Percentiles rank a stretch among this genome's conserved stretches.
These are phyloP conservation scores for Anarrhichthys ocellatus DNA, from an alignment of 2,113 vertebrate species.

Conservation along the genomic window DNA sequence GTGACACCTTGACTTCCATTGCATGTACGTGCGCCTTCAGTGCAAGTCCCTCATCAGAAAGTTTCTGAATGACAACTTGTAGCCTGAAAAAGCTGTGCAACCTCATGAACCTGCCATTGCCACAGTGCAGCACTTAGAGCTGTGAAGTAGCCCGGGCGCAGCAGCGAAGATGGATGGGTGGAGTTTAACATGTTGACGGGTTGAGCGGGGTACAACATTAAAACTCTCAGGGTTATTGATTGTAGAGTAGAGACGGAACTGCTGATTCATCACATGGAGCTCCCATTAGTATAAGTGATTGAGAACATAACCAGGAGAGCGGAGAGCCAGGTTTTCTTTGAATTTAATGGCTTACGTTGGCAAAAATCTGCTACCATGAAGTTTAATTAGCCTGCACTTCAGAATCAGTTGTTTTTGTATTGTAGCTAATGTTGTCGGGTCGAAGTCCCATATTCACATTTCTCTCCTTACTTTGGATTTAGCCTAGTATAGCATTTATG, in stretches of 20 bases:
- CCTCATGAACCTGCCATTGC: slow-evolving; percentile 46
- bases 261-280: slow-evolving; percentile 36
- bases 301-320: slow-evolving; percentile 28
- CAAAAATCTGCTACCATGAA: neutral
- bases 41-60: slow-evolving; percentile 31
- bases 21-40: slow-evolving; percentile 30
- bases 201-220: slow-evolving; percentile 55
- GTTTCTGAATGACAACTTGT: slow-evolving; percentile 32
- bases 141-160: slow-evolving; percentile 42
- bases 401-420: neutral
- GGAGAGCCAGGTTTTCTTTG: neutral
- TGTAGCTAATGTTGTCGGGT: neutral
- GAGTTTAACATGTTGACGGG: slow-evolving; percentile 68
- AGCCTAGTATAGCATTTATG: neutral
- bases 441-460: neutral
- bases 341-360: neutral
- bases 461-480: neutral
- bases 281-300: neutral
- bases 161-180: slow-evolving; percentile 70
- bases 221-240: slow-evolving; percentile 62
- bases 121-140: slow-evolving; percentile 44
- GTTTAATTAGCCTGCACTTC: neutral
- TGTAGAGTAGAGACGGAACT: slow-evolving; percentile 46
- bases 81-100: slow-evolving; percentile 17
- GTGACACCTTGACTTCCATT: slow-evolving; percentile 61